These are phyloP conservation scores for Triplophysa yarkandensis DNA, from an alignment of 2,797 vertebrate genomes.

Conservation along the genomic window DNA sequence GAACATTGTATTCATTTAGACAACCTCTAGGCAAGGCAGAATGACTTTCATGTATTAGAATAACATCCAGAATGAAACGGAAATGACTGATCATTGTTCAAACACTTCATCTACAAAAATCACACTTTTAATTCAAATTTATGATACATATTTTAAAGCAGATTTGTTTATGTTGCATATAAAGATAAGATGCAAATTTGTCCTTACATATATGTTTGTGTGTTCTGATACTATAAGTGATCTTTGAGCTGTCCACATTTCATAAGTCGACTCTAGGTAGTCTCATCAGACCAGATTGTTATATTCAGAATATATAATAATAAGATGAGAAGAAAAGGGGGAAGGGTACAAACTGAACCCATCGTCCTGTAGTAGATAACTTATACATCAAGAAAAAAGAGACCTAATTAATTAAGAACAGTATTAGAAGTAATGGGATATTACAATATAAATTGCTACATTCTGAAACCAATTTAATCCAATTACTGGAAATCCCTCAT, in stretches of 20 bases:
- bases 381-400: constrained; percentile 76
- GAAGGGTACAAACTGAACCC: constrained; percentile 47
- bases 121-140: not conserved
- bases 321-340: not conserved
- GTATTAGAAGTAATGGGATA: constrained; percentile 87
- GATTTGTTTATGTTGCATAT: not conserved
- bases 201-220: not conserved
- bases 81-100: constrained; percentile 16
- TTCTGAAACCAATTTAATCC: constrained; percentile 90
- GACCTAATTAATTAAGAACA: constrained; percentile 87
- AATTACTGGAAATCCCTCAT: constrained; percentile 86
- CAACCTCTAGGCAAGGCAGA: constrained; percentile 72
- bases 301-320: not conserved
- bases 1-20: constrained; percentile 80
- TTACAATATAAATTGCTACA: constrained; percentile 90
- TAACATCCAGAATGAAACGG: constrained; percentile 58
- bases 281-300: not conserved
- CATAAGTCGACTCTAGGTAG: not conserved
- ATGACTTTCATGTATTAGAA: constrained; percentile 73
- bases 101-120: not conserved
- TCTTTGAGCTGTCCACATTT: not conserved
- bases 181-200: not conserved
- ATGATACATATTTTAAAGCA: constrained; percentile 15
- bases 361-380: constrained; percentile 59
- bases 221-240: not conserved